These are phyloP conservation scores for Ligdia adustata DNA, from an alignment of 2,888 invertebrate species.

Conservation along the genomic window DNA sequence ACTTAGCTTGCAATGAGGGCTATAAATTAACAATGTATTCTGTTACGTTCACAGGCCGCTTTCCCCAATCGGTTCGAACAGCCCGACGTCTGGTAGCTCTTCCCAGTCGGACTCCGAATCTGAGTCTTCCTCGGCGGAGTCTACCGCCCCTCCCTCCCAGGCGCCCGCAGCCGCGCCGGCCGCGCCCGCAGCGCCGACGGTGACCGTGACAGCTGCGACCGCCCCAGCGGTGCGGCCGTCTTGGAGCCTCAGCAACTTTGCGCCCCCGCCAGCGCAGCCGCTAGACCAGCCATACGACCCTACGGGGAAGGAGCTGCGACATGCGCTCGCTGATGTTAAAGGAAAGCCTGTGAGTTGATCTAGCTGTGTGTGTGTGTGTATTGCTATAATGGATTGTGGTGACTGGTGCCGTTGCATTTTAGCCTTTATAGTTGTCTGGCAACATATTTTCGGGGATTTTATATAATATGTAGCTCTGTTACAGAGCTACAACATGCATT, in stretches of 20 bases:
- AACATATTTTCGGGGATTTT: too few species aligned
- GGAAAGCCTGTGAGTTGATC: constrained; percentile 70
- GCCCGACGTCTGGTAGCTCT: constrained; percentile 77
- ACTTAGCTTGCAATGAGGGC: too few species aligned
- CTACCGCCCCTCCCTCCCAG: constrained; percentile 85
- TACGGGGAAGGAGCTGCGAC: constrained; percentile 81
- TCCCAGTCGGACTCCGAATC: constrained; percentile 57
- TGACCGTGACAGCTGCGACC: constrained; percentile 40
- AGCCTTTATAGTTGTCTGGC: too few species aligned
- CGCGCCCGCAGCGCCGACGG: constrained; percentile 45
- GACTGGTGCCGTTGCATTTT: too few species aligned
- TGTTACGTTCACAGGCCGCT: constrained; percentile 56
- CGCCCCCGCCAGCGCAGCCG: constrained; percentile 63
- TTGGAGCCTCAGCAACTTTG: constrained; percentile 77
- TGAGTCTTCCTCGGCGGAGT: constrained; percentile 85
- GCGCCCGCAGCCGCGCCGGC: constrained; percentile 52
- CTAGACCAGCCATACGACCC: constrained; percentile 75
- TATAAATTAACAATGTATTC: too few species aligned
- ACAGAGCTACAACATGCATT: too few species aligned
- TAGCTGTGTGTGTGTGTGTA: too few species aligned
- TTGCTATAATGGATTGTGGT: too few species aligned
- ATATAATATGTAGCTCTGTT: too few species aligned
- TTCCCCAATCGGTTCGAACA: constrained; percentile 74
- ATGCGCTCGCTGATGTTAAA: constrained; percentile 81
- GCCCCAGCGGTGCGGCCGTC: constrained; percentile 72